Percentiles rank a stretch among this genome's conserved stretches.
Conservation (phyloP, 2,888 invertebrate species). For the Pollenia griseotomentosa region DNA sequence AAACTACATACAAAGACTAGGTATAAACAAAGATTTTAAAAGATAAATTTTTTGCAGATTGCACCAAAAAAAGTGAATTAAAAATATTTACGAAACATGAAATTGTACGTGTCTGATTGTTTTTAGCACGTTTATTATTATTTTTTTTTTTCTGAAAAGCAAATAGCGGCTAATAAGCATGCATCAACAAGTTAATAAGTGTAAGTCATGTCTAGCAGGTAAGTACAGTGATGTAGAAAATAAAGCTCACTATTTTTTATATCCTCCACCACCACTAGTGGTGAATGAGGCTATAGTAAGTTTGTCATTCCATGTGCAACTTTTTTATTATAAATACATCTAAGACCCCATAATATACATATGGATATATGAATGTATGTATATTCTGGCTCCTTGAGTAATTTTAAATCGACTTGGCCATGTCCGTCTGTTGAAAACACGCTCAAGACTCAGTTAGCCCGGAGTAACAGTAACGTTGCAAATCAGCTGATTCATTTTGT, state of each 20-base stretch:
- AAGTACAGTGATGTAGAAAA: background rate
- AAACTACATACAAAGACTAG: background rate
- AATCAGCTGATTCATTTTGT: too few species aligned
- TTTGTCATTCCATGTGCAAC: too few species aligned
- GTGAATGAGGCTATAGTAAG: too few species aligned
- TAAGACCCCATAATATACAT: too few species aligned
- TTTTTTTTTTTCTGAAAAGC: background rate
- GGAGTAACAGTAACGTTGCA: too few species aligned
- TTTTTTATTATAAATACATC: too few species aligned
- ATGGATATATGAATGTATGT: too few species aligned
- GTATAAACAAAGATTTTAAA: slow-evolving; percentile 20
- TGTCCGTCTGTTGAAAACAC: too few species aligned
- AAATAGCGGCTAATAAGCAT: slow-evolving; percentile 10
- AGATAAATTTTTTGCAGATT: slow-evolving; percentile 33
- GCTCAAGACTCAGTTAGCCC: too few species aligned
- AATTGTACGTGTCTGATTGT: slow-evolving; percentile 55
- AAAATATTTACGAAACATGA: slow-evolving; percentile 5
- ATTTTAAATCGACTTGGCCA: too few species aligned
- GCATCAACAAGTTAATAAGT: background rate
- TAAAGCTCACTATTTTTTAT: background rate
- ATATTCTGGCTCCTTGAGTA: too few species aligned
- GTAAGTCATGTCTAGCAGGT: background rate
- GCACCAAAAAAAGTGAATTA: slow-evolving; percentile 9
- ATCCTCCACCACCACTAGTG: too few species aligned
- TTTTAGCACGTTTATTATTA: slow-evolving; percentile 36